A percentile compares a stretch with the other conserved stretches of the same genome.
Evolutionary conservation across 1,140 invertebrate genomes (phyloP).

Genomic region (Pseudomyrmex concolor): DNA sequence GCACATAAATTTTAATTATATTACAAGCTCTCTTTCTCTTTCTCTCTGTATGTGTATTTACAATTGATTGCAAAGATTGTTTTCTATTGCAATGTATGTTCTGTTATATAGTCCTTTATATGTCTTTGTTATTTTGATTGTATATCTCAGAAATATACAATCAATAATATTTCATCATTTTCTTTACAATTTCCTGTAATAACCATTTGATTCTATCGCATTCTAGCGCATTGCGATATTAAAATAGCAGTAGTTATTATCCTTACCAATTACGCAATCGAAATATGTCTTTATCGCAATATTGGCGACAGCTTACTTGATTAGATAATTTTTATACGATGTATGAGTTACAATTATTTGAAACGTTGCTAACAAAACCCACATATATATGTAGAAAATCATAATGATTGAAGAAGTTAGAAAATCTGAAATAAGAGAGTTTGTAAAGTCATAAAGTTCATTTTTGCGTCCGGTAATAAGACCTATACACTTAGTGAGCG

Average conservation of each 20-base stretch:
- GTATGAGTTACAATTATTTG: conserved; percentile 22
- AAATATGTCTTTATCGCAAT: conserved; percentile 36
- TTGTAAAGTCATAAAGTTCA: neutral
- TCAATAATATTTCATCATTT: too few relatives aligned
- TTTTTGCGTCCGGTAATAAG: conserved; percentile 16
- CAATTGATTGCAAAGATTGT: too few relatives aligned
- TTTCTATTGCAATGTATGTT: too few relatives aligned
- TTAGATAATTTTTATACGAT: conserved; percentile 47
- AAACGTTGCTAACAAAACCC: neutral
- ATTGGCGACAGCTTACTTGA: conserved; percentile 28
- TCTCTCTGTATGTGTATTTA: too few relatives aligned
- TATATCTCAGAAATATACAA: too few relatives aligned
- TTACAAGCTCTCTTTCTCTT: too few relatives aligned
- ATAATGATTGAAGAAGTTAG: neutral
- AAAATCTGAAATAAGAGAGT: conserved; percentile 1
- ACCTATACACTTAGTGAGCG: conserved; percentile 28
- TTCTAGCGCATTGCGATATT: neutral
- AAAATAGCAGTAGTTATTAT: conserved; percentile 18
- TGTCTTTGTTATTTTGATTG: too few relatives aligned
- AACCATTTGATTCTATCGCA: neutral
- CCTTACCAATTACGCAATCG: conserved; percentile 34
- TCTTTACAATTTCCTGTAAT: neutral
- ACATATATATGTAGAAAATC: neutral
- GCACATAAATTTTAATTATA: neutral
- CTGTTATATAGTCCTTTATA: too few relatives aligned